Conservation (phyloP, 2,888 invertebrate genomes). For the Malachius bipustulatus region DNA sequence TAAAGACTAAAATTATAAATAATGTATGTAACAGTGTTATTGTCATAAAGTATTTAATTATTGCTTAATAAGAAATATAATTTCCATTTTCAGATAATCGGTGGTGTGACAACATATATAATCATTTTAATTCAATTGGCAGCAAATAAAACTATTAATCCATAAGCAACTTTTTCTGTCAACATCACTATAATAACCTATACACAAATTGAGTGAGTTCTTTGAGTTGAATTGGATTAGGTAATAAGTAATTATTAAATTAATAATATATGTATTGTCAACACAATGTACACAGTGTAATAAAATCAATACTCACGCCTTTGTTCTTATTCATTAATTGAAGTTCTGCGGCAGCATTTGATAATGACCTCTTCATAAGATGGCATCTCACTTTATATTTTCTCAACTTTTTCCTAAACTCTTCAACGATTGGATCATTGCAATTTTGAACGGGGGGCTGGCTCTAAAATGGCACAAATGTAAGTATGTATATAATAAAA, state of each 20-base stretch:
- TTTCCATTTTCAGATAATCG: slow-evolving; percentile 25
- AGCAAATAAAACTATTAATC: slow-evolving; percentile 7
- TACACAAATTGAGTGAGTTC: too few relatives aligned
- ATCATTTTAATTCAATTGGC: slow-evolving; percentile 30
- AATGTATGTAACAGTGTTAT: too few relatives aligned
- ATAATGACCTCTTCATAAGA: slow-evolving; percentile 43
- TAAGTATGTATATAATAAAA: slow-evolving; percentile 7
- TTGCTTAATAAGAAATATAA: too few relatives aligned
- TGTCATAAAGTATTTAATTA: too few relatives aligned
- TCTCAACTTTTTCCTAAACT: slow-evolving; percentile 41
- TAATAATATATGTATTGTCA: background rate
- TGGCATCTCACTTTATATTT: slow-evolving; percentile 51
- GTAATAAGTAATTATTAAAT: too few relatives aligned
- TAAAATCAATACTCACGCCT: slow-evolving; percentile 29
- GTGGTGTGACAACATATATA: slow-evolving; percentile 28
- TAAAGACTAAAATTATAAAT: too few relatives aligned
- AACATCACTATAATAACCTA: background rate
- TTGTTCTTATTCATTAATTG: slow-evolving; percentile 37
- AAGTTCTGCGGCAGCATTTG: slow-evolving; percentile 38
- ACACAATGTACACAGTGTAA: background rate
- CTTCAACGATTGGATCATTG: slow-evolving; percentile 38
- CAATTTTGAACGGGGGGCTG: slow-evolving; percentile 19
- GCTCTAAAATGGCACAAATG: slow-evolving; percentile 16
- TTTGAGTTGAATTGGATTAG: background rate
- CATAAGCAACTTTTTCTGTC: slow-evolving; percentile 4